Percentiles rank a stretch among this genome's conserved stretches.
Conservation (phyloP, 1,140 invertebrate genomes). For the Sinonovacula constricta region DNA sequence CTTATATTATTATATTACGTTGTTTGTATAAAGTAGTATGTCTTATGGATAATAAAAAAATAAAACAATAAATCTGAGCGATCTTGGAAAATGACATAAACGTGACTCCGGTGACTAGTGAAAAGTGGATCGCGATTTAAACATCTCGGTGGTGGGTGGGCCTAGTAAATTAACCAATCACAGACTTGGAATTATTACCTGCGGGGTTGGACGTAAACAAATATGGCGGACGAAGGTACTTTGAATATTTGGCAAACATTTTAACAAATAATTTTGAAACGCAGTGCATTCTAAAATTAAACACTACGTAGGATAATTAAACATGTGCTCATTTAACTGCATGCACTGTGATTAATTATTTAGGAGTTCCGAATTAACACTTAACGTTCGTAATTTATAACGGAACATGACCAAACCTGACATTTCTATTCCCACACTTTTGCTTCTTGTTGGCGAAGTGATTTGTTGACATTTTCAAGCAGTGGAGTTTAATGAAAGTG, state of each 20-base stretch:
- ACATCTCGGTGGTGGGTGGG: too few relatives aligned
- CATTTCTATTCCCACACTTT: slow-evolving; percentile 26
- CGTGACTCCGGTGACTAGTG: too few relatives aligned
- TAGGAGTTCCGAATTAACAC: neutral
- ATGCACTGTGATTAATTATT: neutral
- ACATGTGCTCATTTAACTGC: neutral
- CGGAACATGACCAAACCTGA: slow-evolving; percentile 39
- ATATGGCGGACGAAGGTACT: slow-evolving; percentile 65
- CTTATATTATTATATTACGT: too few relatives aligned
- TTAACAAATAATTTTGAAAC: neutral
- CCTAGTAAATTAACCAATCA: slow-evolving; percentile 36
- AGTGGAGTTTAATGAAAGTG: too few relatives aligned
- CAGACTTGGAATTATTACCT: slow-evolving; percentile 15
- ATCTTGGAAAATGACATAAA: too few relatives aligned
- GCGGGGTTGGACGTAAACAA: slow-evolving; percentile 60
- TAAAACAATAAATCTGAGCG: too few relatives aligned
- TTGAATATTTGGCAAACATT: neutral
- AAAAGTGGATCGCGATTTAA: too few relatives aligned
- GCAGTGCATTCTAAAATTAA: neutral
- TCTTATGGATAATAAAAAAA: too few relatives aligned
- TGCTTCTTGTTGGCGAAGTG: neutral
- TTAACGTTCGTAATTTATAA: neutral
- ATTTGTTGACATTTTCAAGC: too few relatives aligned
- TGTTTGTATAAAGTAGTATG: too few relatives aligned
- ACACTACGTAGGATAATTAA: neutral